phyloP scores from a whole-genome alignment of 1,140 invertebrate species.

The Mesaphorura yosii region DNA sequence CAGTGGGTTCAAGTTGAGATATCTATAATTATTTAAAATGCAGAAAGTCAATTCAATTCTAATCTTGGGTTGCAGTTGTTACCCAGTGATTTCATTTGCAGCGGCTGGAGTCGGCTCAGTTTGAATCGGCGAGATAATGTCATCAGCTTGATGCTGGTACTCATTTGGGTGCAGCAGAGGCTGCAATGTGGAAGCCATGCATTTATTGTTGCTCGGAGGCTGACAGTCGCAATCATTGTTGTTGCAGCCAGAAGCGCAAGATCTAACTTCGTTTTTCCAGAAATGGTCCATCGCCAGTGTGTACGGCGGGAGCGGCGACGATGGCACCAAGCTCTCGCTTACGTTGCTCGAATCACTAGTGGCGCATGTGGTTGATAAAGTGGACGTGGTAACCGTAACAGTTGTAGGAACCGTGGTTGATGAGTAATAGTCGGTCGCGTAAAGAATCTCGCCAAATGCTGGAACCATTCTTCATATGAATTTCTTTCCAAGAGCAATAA shows the following conservation, averaged over 20 bases:
- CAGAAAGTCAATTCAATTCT: not conserved
- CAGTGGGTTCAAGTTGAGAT: no score
- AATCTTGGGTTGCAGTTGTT: no score
- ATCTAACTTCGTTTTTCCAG: constrained; percentile 23
- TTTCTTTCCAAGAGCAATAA: no score
- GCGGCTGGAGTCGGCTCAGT: no score
- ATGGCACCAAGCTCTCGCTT: not conserved
- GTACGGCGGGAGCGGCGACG: constrained; percentile 8
- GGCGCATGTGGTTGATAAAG: no score
- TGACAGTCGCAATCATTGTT: constrained; percentile 7
- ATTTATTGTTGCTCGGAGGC: no score
- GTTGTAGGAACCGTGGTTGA: not conserved
- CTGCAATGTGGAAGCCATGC: no score
- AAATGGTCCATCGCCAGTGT: constrained; percentile 20
- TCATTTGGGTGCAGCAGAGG: no score
- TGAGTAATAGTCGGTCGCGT: constrained; percentile 15
- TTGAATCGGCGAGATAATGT: no score
- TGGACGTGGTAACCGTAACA: not conserved
- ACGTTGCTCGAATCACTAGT: no score
- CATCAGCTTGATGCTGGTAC: no score
- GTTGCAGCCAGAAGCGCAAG: constrained; percentile 2
- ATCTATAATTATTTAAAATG: not conserved
- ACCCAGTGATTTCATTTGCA: no score
- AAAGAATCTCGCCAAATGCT: constrained; percentile 22
- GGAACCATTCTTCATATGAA: constrained; percentile 18